A percentile compares a stretch with the other conserved stretches of the same genome.
Conservation (phyloP, 2,888 invertebrate genomes). For the Alsophila aescularia region DNA sequence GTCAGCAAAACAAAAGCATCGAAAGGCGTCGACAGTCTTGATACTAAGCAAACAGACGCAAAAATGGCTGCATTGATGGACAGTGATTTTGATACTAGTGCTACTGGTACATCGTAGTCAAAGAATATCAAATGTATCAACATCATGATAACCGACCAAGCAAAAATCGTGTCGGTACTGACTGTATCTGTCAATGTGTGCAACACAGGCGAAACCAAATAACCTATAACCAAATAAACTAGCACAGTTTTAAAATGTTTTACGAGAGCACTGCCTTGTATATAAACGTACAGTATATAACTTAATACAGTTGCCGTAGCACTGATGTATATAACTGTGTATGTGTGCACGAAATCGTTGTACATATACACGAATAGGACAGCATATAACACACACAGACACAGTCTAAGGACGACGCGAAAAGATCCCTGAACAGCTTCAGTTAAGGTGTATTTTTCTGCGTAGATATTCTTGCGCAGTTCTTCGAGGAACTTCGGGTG, state of each 20-base stretch:
- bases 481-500: conserved; percentile 94
- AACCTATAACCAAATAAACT: conserved; percentile 94
- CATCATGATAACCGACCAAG: conserved; percentile 95
- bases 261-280: conserved; percentile 54
- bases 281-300: conserved; percentile 85
- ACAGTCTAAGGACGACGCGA: conserved; percentile 91
- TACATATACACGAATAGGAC: conserved; percentile 89
- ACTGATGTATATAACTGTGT: conserved; percentile 85
- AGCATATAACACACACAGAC: conserved; percentile 89
- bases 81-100: conserved; percentile 95
- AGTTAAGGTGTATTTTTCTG: conserved; percentile 88
- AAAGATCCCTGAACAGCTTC: conserved; percentile 91
- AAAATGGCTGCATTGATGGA: conserved; percentile 98
- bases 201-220: conserved; percentile 94
- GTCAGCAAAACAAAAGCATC: conserved; percentile 96
- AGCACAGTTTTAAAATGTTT: conserved; percentile 91
- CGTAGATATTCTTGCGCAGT: conserved; percentile 91
- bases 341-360: conserved; percentile 87
- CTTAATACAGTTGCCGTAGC: conserved; percentile 83
- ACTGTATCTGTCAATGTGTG: conserved; percentile 98
- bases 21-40: conserved; percentile 92
- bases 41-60: conserved; percentile 97
- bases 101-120: conserved; percentile 95
- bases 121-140: conserved; percentile 94
- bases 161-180: conserved; percentile 98